phyloP scores from a whole-genome alignment of 2,113 vertebrate species.

The Ochotona princeps region DNA sequence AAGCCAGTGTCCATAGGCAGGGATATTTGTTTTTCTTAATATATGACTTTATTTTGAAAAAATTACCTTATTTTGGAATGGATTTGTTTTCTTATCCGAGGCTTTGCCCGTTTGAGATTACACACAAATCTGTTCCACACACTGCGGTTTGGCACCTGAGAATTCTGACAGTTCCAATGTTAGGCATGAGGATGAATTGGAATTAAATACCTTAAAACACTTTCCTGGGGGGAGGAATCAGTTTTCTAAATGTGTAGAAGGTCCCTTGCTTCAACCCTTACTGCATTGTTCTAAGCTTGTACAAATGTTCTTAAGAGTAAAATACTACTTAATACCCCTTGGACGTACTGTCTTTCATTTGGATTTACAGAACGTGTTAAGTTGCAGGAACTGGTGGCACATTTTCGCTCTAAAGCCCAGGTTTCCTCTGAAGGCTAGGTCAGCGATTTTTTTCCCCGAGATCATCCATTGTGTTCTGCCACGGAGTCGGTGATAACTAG shows the following conservation, averaged over 20 bases:
- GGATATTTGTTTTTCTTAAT: constrained; percentile 40
- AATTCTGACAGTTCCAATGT: constrained; percentile 40
- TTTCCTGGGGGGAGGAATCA: constrained; percentile 27
- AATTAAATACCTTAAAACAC: constrained; percentile 53
- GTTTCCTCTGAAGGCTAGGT: constrained; percentile 13
- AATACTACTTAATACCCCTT: constrained; percentile 65
- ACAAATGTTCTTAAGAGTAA: constrained; percentile 69
- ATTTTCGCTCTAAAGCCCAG: background rate
- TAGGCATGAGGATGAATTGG: constrained; percentile 34
- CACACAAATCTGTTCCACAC: background rate
- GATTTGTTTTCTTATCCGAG: constrained; percentile 28
- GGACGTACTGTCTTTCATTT: constrained; percentile 41
- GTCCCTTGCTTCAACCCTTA: constrained; percentile 1
- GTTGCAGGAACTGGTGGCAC: constrained; percentile 11
- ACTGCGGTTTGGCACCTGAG: background rate
- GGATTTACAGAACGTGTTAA: constrained; percentile 48
- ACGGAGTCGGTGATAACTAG: background rate
- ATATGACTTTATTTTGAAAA: constrained; percentile 57
- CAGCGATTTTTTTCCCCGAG: background rate
- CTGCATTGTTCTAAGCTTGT: constrained; percentile 58
- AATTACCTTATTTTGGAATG: constrained; percentile 38
- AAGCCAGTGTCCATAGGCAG: background rate
- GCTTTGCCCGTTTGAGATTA: background rate
- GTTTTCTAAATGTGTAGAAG: constrained; percentile 43
- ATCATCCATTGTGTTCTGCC: background rate